Conservation (phyloP, 2,113 vertebrate genomes). For the Trachemys scripta region DNA sequence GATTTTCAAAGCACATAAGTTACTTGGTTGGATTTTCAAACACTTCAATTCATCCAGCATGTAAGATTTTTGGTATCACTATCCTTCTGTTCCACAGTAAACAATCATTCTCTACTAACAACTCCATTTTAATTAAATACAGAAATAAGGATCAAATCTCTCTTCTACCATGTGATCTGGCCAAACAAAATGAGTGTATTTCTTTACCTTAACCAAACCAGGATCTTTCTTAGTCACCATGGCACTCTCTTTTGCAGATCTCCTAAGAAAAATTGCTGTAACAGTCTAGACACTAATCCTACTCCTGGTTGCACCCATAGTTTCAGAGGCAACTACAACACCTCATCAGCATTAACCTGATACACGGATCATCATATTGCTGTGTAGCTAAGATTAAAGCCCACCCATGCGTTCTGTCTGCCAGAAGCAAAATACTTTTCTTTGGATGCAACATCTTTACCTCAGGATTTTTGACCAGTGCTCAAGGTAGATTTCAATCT, state of each 20-base stretch:
- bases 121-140: neutral
- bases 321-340: neutral
- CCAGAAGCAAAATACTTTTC: neutral
- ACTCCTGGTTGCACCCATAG: neutral
- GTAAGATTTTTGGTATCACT: rapidly evolving
- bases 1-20: neutral
- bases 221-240: neutral
- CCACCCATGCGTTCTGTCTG: neutral
- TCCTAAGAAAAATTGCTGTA: neutral
- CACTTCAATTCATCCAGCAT: rapidly evolving
- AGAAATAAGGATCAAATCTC: neutral
- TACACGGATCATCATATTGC: neutral
- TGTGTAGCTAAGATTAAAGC: neutral
- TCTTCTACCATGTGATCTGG: neutral
- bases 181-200: neutral
- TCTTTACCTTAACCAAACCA: neutral
- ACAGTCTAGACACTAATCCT: neutral
- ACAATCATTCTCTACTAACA: neutral
- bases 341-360: neutral
- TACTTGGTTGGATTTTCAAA: no score
- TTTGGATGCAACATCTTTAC: neutral
- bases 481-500: neutral
- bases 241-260: neutral
- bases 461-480: neutral
- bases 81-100: neutral